Evolutionary conservation across 2,113 vertebrate genomes (phyloP), one percentile per base, ranked within the genome.

Genomic region (Xiphophorus maculatus): DNA sequence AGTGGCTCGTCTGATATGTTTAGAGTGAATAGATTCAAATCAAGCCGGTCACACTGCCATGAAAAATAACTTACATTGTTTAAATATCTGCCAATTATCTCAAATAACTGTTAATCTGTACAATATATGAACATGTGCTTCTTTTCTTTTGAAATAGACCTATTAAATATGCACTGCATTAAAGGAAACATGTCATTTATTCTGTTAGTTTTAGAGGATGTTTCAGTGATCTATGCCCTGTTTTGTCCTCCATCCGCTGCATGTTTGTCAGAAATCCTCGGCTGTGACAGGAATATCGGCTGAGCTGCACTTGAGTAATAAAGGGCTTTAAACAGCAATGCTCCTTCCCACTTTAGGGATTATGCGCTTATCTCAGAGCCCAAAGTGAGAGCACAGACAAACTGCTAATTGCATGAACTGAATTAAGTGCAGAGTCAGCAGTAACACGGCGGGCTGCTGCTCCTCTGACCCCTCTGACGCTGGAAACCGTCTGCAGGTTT

Each of bases 371-470:
- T 76, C 85, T 86, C 77, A 51, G 82, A 83, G 77, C 74, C 74
- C 76, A 69, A 82, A 82, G 75, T 79, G 77, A 84, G 77, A 84
- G 79, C 80, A 89, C 83, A 84, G 90, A 93, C 85, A 91, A 92
- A 76, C 83, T 76, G 83, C 85, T 91, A 88, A 93, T 90, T 92
- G 79, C 81, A 89, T 89, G 90, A 85, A 83, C 79, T 80, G 63
- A 54, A 85, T 86, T 84, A 78, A 66, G 66, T 88, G 89, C 84
- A 88, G 89, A 83, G 84, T 90, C 80, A 89, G 89, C 79, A 33
- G 63, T 77, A 37, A 11, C 11, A 77, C 71, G 67, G 80, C 33
- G 58, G 25, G 63, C 64, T 76, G 33, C 65, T 72, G 73, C 75
- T 79, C 11, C 83, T 77, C 86, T 82, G 42, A 82, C 72, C 75